Base-by-base conservation (phyloP, 2,113 vertebrate species). In the Mixornis gularis region DNA sequence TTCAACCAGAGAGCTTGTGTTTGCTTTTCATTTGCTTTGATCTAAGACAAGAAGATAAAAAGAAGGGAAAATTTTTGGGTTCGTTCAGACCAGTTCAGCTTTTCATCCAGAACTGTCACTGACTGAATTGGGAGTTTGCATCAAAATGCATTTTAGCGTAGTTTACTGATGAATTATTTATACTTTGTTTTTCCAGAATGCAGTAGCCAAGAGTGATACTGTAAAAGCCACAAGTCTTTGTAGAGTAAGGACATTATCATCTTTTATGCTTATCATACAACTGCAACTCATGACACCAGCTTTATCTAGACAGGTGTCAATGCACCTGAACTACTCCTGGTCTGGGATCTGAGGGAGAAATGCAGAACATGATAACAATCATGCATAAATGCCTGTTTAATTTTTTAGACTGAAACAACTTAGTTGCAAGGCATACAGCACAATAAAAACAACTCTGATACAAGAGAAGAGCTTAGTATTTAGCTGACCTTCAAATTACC, bases 21-120 rank as follows among this genome's bases (percentile, higher is more conserved):
- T 92, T 91, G 26, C 43, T 79, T 87, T 92, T 48, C 30, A 29
- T 95, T 66, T 92, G 14, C 70, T 93, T 91, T 94, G 81, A 94
- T 85, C 48, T 77, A 44, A 63, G 19, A 66, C 24, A 85, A 66
- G 36, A 64, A 56, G 25, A 77, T 52, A 89, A 77, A 85, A 85
- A 76, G 26, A 69, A 69, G 25, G 38, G 29, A 30, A 81, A 85
- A 52, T 36, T 89, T 87, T 53, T 6, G 43, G 11, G 26, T 70
- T 89, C 17, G 7, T 79, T 85, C 13, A 0, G 74, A 70, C 70
- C 59, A 52, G 27, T 73, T 79, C 66, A 69, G 10, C 9, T 82
- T 92, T 87, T 91, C 36, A 66, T 59, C 15, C 30, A 24, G 41
- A 87, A 63, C 36, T 66, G 51, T 25, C 63, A 82, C 29, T 66